A percentile compares a stretch with the other conserved stretches of the same genome.
These are phyloP conservation scores for Neofelis nebulosa DNA, from an alignment of 2,113 vertebrate species.

Conservation along the genomic window DNA sequence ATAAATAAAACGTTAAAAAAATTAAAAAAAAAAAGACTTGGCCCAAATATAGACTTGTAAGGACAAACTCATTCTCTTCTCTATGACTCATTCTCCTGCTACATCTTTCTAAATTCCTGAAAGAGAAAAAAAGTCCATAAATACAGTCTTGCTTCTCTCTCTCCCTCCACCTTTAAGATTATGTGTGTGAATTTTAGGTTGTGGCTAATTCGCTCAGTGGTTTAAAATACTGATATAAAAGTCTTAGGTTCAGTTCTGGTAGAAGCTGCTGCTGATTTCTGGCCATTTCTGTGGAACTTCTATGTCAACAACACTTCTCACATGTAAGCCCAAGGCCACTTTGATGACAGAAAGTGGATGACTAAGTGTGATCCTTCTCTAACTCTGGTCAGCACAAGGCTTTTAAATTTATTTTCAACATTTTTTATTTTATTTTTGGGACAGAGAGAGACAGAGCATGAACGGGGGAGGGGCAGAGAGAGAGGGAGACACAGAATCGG, in stretches of 20 bases:
- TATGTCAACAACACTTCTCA: neutral
- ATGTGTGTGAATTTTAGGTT: neutral
- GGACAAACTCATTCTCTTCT: neutral
- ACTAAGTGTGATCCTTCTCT: neutral
- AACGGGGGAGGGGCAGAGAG: too few species aligned
- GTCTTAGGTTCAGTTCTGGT: neutral
- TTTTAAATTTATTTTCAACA: neutral
- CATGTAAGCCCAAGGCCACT: neutral
- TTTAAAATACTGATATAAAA: slow-evolving; percentile 14
- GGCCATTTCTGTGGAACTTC: neutral
- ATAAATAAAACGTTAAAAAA: too few species aligned
- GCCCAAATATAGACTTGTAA: neutral
- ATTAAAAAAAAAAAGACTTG: neutral
- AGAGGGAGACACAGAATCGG: too few species aligned
- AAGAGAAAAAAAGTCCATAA: neutral
- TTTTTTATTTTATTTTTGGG: too few species aligned
- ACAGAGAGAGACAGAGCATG: too few species aligned
- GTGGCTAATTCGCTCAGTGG: neutral
- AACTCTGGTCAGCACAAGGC: neutral
- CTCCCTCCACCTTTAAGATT: neutral
- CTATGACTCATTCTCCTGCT: neutral
- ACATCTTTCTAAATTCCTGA: neutral
- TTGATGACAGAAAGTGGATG: neutral
- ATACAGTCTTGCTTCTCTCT: neutral
- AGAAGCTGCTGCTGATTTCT: neutral